Conservation (phyloP, 2,888 invertebrate species). For the Drosophila flavopinicola region DNA sequence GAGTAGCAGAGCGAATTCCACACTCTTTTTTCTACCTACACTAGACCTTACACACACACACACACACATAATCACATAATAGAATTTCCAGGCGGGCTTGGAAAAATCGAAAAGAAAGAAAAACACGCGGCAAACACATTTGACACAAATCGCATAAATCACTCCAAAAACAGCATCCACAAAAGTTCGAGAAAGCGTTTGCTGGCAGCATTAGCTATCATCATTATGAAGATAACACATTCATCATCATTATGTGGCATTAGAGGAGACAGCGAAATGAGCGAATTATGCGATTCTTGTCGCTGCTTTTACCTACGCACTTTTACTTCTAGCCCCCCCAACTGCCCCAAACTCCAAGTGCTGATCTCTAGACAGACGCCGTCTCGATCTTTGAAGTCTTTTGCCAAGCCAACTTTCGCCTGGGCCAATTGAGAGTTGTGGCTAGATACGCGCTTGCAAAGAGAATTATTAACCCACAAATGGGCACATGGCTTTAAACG, state of each 20-base stretch:
- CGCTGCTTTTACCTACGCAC: slow-evolving; percentile 72
- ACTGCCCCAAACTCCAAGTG: not conserved
- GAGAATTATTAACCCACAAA: slow-evolving; percentile 33
- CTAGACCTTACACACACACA: slow-evolving; percentile 30
- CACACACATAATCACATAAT: slow-evolving; percentile 3
- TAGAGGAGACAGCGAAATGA: slow-evolving; percentile 16
- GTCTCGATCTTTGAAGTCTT: slow-evolving; percentile 1
- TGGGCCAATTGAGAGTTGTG: slow-evolving; percentile 17
- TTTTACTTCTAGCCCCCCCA: slow-evolving; percentile 52
- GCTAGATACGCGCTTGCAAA: slow-evolving; percentile 4
- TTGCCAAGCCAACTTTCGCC: slow-evolving; percentile 68
- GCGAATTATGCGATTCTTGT: slow-evolving; percentile 45
- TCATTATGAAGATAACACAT: slow-evolving; percentile 64
- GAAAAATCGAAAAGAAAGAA: slow-evolving; percentile 38
- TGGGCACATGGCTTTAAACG: slow-evolving; percentile 16
- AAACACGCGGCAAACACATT: slow-evolving; percentile 25
- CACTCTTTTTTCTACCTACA: slow-evolving; percentile 35
- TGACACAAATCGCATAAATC: slow-evolving; percentile 66
- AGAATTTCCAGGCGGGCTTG: slow-evolving; percentile 54
- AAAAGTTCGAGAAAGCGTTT: slow-evolving; percentile 38
- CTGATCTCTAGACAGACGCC: not conserved
- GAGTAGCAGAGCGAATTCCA: not conserved
- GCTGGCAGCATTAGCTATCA: slow-evolving; percentile 20
- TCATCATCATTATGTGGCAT: slow-evolving; percentile 76
- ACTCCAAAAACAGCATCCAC: slow-evolving; percentile 33